Base-by-base conservation (phyloP, 1,140 invertebrate genomes). In the Penaeus chinensis region DNA sequence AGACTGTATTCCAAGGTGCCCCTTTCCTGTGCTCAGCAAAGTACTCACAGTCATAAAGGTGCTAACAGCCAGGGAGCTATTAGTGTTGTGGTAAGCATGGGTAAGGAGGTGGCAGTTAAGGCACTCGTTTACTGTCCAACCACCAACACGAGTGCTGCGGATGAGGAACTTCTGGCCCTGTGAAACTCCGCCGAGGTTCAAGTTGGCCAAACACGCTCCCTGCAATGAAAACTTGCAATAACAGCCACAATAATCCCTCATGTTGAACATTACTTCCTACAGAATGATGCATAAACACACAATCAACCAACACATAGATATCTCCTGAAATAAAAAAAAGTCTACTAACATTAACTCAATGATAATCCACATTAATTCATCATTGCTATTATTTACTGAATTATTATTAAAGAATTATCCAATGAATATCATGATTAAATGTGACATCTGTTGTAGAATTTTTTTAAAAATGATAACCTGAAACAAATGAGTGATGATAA, bases 111-210 rank as follows among this genome's bases (percentile, higher is more conserved):
- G 86, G 42, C 86, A 87, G 71, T 87, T 87, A 37, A 87, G 79
- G 74, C 86, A 87, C 86, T 87, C 86, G 20, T 78, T 54, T 11
- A 87, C 61, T 2, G 80, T 87, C 86, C 86, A 87, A 20, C 71
- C 69, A 54, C 80, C 79, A n/a, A 87, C 71, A 37, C 13, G 24
- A 24, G 10, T 82, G 61, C 71, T 60, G 2, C 86, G 80, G 19
- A 87, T 60, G 37, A 87, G 62, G n/a, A 83, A 78, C 71, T 82
- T 87, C 74, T 87, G 86, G 54, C 86, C 86, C 74, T 87, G 69
- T 66, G 86, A 66, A 60, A 87, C 78, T 24, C 86, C 86, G 65
- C 86, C 86, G 27, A 87, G 65, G 74, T 79, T 82, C 24, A 87
- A 47, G 69, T 69, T 87, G 27, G 74, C 86, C 60, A 77, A 62